A percentile compares a stretch with the other conserved stretches of the same genome.
phyloP scores from a whole-genome alignment of 2,888 invertebrate species.

The Hypsopygia costalis region DNA sequence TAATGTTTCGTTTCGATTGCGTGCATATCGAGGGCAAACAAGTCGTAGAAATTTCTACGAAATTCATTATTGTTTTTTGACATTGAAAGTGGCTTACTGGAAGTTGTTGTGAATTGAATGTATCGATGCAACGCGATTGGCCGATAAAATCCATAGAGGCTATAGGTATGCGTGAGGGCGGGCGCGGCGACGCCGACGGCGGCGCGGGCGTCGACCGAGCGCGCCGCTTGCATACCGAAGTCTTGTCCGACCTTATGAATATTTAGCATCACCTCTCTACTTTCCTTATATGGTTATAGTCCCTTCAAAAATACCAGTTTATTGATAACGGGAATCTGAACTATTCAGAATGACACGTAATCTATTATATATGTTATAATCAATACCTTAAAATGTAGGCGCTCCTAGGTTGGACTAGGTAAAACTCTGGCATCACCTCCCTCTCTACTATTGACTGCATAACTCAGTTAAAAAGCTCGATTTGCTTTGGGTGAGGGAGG shows the following conservation, averaged over 20 bases:
- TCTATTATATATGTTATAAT: too few species aligned
- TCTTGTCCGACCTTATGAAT: constrained; percentile 54
- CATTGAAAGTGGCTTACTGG: constrained; percentile 18
- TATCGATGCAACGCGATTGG: constrained; percentile 16
- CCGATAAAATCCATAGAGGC: constrained; percentile 35
- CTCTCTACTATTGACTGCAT: too few species aligned
- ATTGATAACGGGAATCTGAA: constrained; percentile 47
- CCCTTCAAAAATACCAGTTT: constrained; percentile 42
- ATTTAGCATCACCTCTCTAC: constrained; percentile 53
- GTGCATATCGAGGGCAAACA: background rate
- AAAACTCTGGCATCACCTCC: too few species aligned
- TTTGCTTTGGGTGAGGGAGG: too few species aligned
- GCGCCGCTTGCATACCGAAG: constrained; percentile 54
- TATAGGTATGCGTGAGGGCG: constrained; percentile 34
- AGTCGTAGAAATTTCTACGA: constrained; percentile 5
- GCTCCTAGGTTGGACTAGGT: too few species aligned
- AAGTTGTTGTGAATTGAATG: constrained; percentile 15
- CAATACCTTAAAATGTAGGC: too few species aligned
- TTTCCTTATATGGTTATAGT: constrained; percentile 60
- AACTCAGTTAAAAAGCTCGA: too few species aligned
- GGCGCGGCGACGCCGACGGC: constrained; percentile 13
- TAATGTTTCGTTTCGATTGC: constrained; percentile 7
- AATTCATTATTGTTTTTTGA: constrained; percentile 10
- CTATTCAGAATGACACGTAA: too few species aligned
- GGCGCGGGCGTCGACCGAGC: constrained; percentile 56